Base-by-base conservation (phyloP, 1,140 invertebrate genomes). In the Holcopasites calliopsidis region DNA sequence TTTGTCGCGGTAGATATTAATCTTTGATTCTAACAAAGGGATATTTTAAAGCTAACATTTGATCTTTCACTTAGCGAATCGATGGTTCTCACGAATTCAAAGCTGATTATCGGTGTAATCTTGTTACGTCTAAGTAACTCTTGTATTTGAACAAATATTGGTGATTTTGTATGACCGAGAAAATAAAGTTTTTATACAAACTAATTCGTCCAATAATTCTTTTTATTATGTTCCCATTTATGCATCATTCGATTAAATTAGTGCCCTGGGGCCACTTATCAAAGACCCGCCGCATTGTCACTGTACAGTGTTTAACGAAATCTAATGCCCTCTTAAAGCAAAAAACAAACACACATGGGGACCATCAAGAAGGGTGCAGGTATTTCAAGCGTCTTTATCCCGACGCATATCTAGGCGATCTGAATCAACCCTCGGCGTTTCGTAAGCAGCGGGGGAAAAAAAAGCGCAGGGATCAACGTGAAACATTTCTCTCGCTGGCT, bases 151-250 rank as follows among this genome's bases (percentile, higher is more conserved):
- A 74, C 54, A 79, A 82, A 82, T 76, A 71, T 82, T 79, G 78
- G 76, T 82, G 76, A 82, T 82, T 83, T 83, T 83, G 82, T 83
- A 83, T 83, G 81, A 70, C 65, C 70, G 44, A 79, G 64, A 68
- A 79, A 83, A 79, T 83, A 82, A 82, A 76, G 62, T 77, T 83
- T 83, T 83, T 83, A 61, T 82, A 83, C 42, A 75, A 82, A 83
- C 50, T 33, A 40, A 54, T 13, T n/a, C 44, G 6, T 47, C 44
- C n/a, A 47, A 13, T 47, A n/a, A 47, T 8, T 44, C 42, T 13
- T 47, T n/a, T 5, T n/a, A n/a, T n/a, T n/a, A n/a, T n/a, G n/a
- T 28, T 54, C 11, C 8, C 10, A 16, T 44, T n/a, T 31, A 21
- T 13, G 1, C 10, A 1, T n/a, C 7, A 5, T 31, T n/a, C 26